These are phyloP conservation scores for Belgica antarctica DNA, from an alignment of 2,888 invertebrate genomes.

Conservation along the genomic window DNA sequence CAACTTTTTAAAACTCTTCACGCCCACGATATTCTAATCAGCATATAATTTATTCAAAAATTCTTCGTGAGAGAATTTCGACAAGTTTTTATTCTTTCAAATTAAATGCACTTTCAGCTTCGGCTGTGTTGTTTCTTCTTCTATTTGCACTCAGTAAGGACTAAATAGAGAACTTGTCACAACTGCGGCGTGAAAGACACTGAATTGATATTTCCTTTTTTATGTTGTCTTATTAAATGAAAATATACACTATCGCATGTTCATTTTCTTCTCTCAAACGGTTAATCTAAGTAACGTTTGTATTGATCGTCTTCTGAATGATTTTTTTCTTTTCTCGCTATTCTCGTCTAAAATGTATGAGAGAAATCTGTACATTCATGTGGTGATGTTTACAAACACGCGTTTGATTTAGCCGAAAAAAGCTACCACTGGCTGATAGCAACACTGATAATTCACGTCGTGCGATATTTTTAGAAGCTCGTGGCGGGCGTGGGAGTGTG, in stretches of 20 bases:
- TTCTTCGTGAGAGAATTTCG: background rate
- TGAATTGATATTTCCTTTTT: constrained; percentile 35
- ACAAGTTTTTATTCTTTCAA: background rate
- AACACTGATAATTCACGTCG: background rate
- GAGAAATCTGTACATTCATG: no score
- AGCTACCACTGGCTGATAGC: background rate
- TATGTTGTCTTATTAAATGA: constrained; percentile 38
- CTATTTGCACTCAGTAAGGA: no score
- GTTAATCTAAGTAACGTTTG: constrained; percentile 19
- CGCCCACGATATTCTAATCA: no score
- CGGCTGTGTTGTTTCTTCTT: no score
- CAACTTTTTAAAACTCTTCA: no score
- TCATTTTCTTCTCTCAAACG: constrained; percentile 22
- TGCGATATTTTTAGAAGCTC: background rate
- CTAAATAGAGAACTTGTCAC: constrained; percentile 22
- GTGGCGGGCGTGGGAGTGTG: no score
- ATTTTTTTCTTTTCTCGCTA: no score
- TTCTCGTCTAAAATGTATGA: no score
- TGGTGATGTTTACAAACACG: background rate
- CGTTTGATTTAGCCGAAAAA: background rate
- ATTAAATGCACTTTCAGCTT: no score
- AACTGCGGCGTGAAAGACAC: constrained; percentile 33
- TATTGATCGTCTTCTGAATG: background rate
- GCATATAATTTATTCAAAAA: background rate
- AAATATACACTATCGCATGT: background rate